Conservation (phyloP, 2,888 invertebrate genomes). For the Parasteatoda lunata region DNA sequence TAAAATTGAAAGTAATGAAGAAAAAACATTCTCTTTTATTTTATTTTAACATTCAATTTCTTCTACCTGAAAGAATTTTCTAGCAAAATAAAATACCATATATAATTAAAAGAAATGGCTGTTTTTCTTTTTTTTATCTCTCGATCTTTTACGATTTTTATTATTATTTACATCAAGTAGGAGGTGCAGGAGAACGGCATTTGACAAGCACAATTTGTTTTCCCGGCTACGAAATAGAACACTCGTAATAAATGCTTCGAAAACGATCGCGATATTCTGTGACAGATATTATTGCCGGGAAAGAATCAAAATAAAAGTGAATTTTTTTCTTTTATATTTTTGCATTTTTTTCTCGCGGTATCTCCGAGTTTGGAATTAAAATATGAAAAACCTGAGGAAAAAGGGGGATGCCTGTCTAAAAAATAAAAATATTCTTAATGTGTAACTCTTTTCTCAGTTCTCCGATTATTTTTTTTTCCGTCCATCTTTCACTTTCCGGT, state of each 20-base stretch:
- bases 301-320: slow-evolving; percentile 46
- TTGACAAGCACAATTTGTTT: slow-evolving; percentile 57
- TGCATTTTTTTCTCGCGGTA: slow-evolving; percentile 14
- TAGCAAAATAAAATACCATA: slow-evolving; percentile 8
- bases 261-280: slow-evolving; percentile 26
- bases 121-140: not conserved
- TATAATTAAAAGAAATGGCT: slow-evolving; percentile 34
- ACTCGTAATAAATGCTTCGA: slow-evolving; percentile 43
- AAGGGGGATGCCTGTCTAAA: too few relatives aligned
- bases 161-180: slow-evolving; percentile 30
- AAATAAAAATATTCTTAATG: slow-evolving; percentile 21
- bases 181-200: slow-evolving; percentile 16
- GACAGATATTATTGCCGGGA: slow-evolving; percentile 57
- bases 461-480: slow-evolving; percentile 29
- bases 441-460: slow-evolving; percentile 30
- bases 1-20: not conserved
- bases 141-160: slow-evolving; percentile 1
- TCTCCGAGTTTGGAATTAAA: slow-evolving; percentile 34
- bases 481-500: not conserved
- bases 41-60: slow-evolving; percentile 10
- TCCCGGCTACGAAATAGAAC: slow-evolving; percentile 37
- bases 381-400: slow-evolving; percentile 21
- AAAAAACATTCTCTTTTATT: slow-evolving; percentile 1
- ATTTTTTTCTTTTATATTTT: not conserved
- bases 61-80: slow-evolving; percentile 5